Base-by-base conservation (phyloP, 92 coral and sea anemone genomes). In the Heteractis magnifica region DNA sequence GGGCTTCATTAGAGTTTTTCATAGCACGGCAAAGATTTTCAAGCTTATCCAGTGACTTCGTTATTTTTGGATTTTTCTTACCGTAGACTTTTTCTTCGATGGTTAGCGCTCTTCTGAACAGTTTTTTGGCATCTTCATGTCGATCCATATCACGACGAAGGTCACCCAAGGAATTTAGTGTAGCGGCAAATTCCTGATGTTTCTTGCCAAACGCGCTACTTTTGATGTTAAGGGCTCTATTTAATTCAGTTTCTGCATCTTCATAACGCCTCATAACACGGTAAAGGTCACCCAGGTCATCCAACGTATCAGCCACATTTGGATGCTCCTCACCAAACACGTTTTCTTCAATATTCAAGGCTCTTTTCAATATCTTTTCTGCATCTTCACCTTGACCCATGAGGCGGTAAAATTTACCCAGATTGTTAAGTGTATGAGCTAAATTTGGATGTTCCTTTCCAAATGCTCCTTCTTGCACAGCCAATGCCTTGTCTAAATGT, bases 261-360 rank as follows among this genome's bases (percentile, higher is more conserved):
- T n/a, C 41, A 64, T 64, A 64, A 12, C 16, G n/a, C 2, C 13
- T 3, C 64, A 56, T 56, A 56, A 12, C 64, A 12, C 64, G 3
- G 64, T 56, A 56, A 56, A 56, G 64, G 64, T 56, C 16, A 4
- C 64, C 64, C 16, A 56, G 19, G 62, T 56, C 15, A 56, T 56
- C 15, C 62, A 56, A 18, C 0, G 62, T 56, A 11, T 56, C 62
- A 11, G 86, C 86, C 26, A 58, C 34, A 21, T n/a, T 44, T 49
- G 80, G 86, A 75, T 83, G 86, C 10, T 75, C 65, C 16, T 83
- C 74, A 21, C 72, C 74, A 56, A 73, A 56, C 6, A 10, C 50
- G 5, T n/a, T 23, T 49, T 58, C 52, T 12, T 18, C 4, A 12
- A 75, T 83, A 7, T 10, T 56, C 6, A 83, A 55, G 15, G 86